Evolutionary conservation across 1,140 invertebrate genomes (phyloP).

Genomic region (Drosophila malerkotliana): DNA sequence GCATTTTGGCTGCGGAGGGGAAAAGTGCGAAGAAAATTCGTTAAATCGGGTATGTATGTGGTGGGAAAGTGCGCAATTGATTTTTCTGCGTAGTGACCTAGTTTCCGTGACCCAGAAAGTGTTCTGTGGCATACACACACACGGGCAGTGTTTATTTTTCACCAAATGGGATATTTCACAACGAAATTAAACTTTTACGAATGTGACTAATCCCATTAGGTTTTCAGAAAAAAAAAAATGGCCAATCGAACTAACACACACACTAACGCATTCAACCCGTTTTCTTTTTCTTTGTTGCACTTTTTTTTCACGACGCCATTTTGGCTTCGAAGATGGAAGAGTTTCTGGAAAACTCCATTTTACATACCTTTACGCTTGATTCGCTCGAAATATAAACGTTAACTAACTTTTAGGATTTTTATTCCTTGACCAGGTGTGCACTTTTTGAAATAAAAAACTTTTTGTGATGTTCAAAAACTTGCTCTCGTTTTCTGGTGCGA

Average conservation of each 20-base stretch:
- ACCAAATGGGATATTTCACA: conserved; percentile 15
- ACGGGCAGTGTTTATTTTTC: neutral
- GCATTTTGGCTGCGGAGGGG: conserved; percentile 86
- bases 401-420: conserved; percentile 7
- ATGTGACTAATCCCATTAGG: conserved; percentile 32
- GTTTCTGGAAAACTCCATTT: neutral
- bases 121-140: conserved; percentile 23
- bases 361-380: conserved; percentile 36
- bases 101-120: conserved; percentile 33
- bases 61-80: conserved; percentile 32
- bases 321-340: conserved; percentile 1
- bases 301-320: conserved; percentile 35
- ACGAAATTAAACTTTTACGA: conserved; percentile 12
- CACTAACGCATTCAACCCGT: conserved; percentile 1
- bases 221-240: neutral
- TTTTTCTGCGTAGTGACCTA: conserved; percentile 45
- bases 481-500: conserved; percentile 6
- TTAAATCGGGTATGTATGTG: neutral
- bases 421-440: conserved; percentile 4
- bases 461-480: conserved; percentile 42
- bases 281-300: conserved; percentile 29
- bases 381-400: conserved; percentile 11
- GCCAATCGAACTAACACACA: conserved; percentile 8
- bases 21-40: neutral
- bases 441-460: conserved; percentile 30